Percentiles rank a stretch among this genome's conserved stretches.
phyloP scores from a whole-genome alignment of 2,113 vertebrate genomes.

The Miniopterus natalensis region DNA sequence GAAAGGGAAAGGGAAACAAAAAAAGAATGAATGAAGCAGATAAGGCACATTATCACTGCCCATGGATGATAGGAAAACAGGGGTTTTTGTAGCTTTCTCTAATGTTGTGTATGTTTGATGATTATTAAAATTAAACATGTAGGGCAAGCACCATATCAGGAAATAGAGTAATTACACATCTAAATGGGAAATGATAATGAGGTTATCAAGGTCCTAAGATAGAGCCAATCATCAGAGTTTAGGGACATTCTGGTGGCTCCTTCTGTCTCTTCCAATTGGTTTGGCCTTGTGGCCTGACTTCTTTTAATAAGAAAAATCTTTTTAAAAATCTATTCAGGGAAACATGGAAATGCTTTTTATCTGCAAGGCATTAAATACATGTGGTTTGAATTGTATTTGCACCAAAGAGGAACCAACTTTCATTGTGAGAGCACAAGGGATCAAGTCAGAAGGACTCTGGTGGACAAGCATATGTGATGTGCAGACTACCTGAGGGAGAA shows the following conservation, averaged over 20 bases:
- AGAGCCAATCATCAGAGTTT: not conserved
- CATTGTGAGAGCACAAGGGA: not conserved
- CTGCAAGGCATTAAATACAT: not conserved
- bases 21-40: not conserved
- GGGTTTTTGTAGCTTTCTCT: not conserved
- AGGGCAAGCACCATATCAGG: not conserved
- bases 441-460: not conserved
- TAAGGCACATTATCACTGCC: not conserved
- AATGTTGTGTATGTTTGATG: not conserved
- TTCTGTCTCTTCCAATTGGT: not conserved
- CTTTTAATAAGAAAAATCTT: not conserved
- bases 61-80: not conserved
- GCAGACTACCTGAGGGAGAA: not conserved
- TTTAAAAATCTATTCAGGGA: not conserved
- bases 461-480: not conserved
- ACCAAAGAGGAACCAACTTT: not conserved
- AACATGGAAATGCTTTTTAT: not conserved
- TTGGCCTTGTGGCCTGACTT: not conserved
- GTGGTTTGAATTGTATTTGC: not conserved
- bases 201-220: not conserved
- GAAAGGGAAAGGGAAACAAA: not conserved
- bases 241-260: not conserved
- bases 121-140: not conserved
- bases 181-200: not conserved
- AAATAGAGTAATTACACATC: not conserved